These are phyloP conservation scores for Teleogryllus occipitalis DNA, from an alignment of 1,140 invertebrate species.

Conservation along the genomic window DNA sequence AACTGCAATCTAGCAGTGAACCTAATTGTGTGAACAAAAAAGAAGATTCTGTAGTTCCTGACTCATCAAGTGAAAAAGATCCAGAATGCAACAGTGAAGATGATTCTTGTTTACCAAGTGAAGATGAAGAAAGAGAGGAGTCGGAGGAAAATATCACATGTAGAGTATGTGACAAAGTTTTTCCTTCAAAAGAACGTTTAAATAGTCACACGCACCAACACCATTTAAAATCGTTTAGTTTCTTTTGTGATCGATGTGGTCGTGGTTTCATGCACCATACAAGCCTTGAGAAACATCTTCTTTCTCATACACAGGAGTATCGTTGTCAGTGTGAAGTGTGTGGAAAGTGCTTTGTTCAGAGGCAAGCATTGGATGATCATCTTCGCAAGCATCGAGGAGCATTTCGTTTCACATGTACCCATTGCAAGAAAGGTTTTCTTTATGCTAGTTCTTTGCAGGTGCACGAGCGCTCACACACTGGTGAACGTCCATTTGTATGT, in stretches of 20 bases:
- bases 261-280: conserved; percentile 39
- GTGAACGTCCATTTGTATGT: conserved; percentile 40
- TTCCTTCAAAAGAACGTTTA: conserved; percentile 18
- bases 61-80: neutral
- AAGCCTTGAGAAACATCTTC: conserved; percentile 37
- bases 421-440: conserved; percentile 29
- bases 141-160: neutral
- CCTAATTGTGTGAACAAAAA: neutral
- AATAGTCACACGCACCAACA: conserved; percentile 15
- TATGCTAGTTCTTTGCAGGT: conserved; percentile 24
- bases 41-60: neutral
- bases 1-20: neutral
- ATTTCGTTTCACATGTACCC: conserved; percentile 11
- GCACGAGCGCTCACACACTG: conserved; percentile 36
- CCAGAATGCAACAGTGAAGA: neutral
- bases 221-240: conserved; percentile 31
- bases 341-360: conserved; percentile 38
- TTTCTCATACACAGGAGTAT: conserved; percentile 27
- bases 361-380: conserved; percentile 37
- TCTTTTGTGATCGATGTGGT: conserved; percentile 41
- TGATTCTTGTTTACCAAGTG: neutral
- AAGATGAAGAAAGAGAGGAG: conserved; percentile 11
- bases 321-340: conserved; percentile 37
- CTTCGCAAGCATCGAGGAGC: conserved; percentile 31
- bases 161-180: conserved; percentile 13